These are phyloP conservation scores for Sarcophaga subvicina DNA, from an alignment of 2,888 invertebrate species.

Conservation along the genomic window DNA sequence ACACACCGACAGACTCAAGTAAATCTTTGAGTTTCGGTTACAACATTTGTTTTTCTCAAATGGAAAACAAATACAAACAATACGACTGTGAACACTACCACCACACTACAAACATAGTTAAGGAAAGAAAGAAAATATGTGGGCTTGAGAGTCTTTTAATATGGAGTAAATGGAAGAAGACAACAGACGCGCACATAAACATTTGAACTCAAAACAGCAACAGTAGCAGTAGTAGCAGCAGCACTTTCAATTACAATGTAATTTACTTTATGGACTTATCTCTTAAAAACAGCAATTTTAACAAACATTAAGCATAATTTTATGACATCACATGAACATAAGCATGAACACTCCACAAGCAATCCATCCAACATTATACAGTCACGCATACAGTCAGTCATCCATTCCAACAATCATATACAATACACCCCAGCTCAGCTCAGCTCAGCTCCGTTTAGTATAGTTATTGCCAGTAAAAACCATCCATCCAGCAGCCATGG, in stretches of 20 bases:
- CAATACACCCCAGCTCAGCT: too few species aligned
- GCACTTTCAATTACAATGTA: conserved; percentile 80
- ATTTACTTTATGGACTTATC: conserved; percentile 81
- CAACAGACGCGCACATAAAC: conserved; percentile 41
- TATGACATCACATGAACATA: conserved; percentile 76
- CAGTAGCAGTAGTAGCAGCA: conserved; percentile 56
- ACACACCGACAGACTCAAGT: conserved; percentile 26
- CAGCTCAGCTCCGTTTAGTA: not conserved
- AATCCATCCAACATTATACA: not conserved
- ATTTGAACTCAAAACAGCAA: conserved; percentile 61
- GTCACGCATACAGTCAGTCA: conserved; percentile 14
- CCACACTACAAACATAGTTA: too few species aligned
- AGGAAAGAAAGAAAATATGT: not conserved
- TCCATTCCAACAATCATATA: not conserved
- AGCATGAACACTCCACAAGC: not conserved
- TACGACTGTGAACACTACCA: too few species aligned
- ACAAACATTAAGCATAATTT: conserved; percentile 81
- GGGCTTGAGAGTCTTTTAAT: not conserved
- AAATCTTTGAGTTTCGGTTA: too few species aligned
- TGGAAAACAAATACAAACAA: too few species aligned
- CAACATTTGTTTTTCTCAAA: too few species aligned
- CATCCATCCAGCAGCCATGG: conserved; percentile 45
- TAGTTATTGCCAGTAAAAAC: conserved; percentile 16
- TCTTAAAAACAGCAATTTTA: conserved; percentile 80
- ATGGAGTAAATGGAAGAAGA: not conserved